phyloP scores from a whole-genome alignment of 2,797 vertebrate genomes.

The Rhodeus uyekii region DNA sequence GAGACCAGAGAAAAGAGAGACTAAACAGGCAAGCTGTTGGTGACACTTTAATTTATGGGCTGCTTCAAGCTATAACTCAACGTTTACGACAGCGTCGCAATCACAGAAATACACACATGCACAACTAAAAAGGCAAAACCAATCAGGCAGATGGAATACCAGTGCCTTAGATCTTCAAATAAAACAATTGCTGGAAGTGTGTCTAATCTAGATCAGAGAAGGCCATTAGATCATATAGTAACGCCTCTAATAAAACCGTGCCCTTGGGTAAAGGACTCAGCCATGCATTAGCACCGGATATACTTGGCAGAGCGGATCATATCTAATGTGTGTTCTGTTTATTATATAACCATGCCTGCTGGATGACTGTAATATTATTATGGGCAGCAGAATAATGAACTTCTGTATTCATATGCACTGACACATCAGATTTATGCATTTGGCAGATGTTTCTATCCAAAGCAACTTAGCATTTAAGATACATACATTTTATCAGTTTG shows the following conservation, averaged over 20 bases:
- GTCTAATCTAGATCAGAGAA: slow-evolving; percentile 33
- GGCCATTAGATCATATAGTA: slow-evolving; percentile 16
- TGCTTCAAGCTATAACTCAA: slow-evolving; percentile 3
- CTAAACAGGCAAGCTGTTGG: background rate
- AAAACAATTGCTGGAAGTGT: slow-evolving; percentile 14
- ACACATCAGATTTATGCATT: background rate
- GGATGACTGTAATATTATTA: slow-evolving; percentile 25
- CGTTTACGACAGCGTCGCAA: background rate
- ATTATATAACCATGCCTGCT: slow-evolving; percentile 41
- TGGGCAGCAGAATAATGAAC: background rate
- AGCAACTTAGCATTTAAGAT: background rate
- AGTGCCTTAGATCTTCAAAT: slow-evolving; percentile 23
- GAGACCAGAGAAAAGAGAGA: slow-evolving; percentile 30
- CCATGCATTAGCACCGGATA: background rate
- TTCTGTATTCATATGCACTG: slow-evolving; percentile 4
- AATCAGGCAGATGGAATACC: slow-evolving; percentile 15
- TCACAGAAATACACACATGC: background rate
- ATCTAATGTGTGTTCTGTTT: slow-evolving; percentile 29
- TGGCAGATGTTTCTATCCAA: background rate
- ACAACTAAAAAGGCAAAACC: slow-evolving; percentile 9
- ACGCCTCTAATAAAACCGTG: background rate
- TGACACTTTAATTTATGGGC: background rate
- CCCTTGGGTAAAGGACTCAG: slow-evolving; percentile 30
- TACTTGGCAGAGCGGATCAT: background rate
- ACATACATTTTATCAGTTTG: background rate